Evolutionary conservation across 92 coral and sea anemone genomes (phyloP), one percentile per base, ranked within the genome.

Genomic region (Galaxea fascicularis): DNA sequence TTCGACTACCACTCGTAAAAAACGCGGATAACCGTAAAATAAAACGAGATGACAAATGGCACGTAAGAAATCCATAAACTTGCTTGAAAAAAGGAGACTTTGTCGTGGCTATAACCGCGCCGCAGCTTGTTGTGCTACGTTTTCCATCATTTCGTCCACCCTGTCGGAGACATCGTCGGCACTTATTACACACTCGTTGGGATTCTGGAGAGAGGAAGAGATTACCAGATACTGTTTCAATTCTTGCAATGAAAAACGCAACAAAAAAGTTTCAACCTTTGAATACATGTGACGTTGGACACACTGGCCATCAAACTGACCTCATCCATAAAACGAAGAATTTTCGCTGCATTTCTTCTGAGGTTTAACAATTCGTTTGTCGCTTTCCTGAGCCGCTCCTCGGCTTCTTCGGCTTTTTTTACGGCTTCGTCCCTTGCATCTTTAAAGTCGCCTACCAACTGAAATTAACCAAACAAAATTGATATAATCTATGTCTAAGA

Each of bases 301-400:
- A 35, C 54, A 0, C 12, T 16, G 5, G 14, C 7, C 27, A 10
- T 51, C 69, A 9, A 10, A 85, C 95, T 72, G 74, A 95, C 98
- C 92, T 95, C 97, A 73, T 93, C 92, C 20, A 95, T 65, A 57
- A 86, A 83, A 66, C 95, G 91, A 65, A 95, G 87, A 29, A 95
- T 79, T 81, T 91, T 89, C 10, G 92, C 91, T 13, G 93, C 93
- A 24, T 89, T 88, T 78, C 93, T 85, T 52, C 95, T 90, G 45
- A 95, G 89, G 73, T 80, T 87, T 59, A 89, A 53, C 71, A 95
- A 79, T 70, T 90, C 96, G 16, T 51, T 68, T 7, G 78, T 21
- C 62, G 83, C 52, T 73, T 88, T 75, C 78, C 64, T 51, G 71
- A 85, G n/a, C 62, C 89, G 88, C 74, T 67, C 66, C 86, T 90